These are phyloP conservation scores for Ibycter americanus DNA, from an alignment of 2,797 vertebrate genomes.

Conservation along the genomic window DNA sequence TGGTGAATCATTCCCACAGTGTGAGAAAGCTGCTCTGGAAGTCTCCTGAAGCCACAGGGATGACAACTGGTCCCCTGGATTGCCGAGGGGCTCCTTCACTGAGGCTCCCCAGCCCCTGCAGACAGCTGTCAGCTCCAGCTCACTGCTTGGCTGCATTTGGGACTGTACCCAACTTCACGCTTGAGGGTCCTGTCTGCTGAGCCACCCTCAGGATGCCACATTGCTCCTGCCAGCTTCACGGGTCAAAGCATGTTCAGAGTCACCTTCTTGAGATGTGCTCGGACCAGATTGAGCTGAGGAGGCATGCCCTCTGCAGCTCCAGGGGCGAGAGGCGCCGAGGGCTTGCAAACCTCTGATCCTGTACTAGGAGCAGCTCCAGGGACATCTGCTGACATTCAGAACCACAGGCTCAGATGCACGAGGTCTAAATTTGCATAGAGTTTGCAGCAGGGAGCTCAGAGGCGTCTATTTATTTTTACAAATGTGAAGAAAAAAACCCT, in stretches of 20 bases:
- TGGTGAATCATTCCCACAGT: neutral
- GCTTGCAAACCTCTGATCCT: neutral
- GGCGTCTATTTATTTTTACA: neutral
- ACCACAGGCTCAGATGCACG: neutral
- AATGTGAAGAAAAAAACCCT: neutral
- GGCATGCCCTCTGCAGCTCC: neutral
- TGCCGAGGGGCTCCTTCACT: neutral
- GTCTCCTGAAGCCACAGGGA: neutral
- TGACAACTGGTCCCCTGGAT: neutral
- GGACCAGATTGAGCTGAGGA: neutral
- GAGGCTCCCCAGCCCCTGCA: neutral
- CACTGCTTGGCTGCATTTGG: neutral
- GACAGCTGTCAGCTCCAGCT: neutral
- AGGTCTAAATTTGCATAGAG: neutral
- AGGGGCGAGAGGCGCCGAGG: accelerated
- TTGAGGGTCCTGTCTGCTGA: neutral
- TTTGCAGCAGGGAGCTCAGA: neutral
- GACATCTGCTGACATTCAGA: neutral
- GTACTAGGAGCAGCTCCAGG: neutral
- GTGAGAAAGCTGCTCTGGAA: neutral
- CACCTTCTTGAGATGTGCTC: neutral
- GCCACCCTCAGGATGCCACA: neutral
- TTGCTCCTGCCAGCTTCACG: neutral
- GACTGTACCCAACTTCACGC: neutral
- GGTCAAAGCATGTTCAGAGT: neutral